Base-by-base conservation (phyloP, 2,797 vertebrate species). In the Urophycis tenuis region DNA sequence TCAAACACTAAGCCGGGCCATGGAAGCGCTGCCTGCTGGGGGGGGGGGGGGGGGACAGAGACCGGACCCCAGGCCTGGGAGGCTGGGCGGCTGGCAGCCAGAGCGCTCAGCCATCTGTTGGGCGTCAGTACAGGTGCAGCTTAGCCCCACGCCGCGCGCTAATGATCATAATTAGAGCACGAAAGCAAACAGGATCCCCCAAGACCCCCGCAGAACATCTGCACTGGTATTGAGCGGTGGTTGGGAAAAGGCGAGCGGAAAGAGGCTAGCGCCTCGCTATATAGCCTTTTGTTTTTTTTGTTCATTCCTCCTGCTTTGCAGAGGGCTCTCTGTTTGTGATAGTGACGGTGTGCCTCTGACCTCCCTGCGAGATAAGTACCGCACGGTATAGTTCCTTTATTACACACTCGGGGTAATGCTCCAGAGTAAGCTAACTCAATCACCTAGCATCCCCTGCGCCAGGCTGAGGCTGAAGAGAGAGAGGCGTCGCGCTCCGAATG, bases 161-260 rank as follows among this genome's bases (percentile, higher is more conserved):
- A 91, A 92, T 86, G 85, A 88, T 85, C 79, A 74, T 88, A 88
- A 91, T 90, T 82, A 88, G 78, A 87, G 88, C 76, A 45, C 2
- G 64, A 80, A 85, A 75, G 81, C 73, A 80, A 19, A 81, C 76
- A 4, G 30, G 73, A 81, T 87, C 83, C 82, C 81, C 22, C 76
- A 41, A 45, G 82, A 82, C 64, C 29, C 74, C 69, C 25, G 64
- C 71, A 75, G 81, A 86, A 78, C 81, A 84, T 78, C 81, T 81
- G 83, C 49, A 70, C 45, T 67, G 31, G 41, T 72, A 31, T 3
- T 45, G 30, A 67, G 41, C 34, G 75, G 60, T 64, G 39, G 25
- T 67, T n/a, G n/a, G n/a, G 39, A 8, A 17, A 22, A n/a, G 30
- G 15, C 1, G 4, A 29, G 17, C 5, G 3, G 15, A 25, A 25